phyloP scores from a whole-genome alignment of 1,140 invertebrate species.

The Battus philenor region DNA sequence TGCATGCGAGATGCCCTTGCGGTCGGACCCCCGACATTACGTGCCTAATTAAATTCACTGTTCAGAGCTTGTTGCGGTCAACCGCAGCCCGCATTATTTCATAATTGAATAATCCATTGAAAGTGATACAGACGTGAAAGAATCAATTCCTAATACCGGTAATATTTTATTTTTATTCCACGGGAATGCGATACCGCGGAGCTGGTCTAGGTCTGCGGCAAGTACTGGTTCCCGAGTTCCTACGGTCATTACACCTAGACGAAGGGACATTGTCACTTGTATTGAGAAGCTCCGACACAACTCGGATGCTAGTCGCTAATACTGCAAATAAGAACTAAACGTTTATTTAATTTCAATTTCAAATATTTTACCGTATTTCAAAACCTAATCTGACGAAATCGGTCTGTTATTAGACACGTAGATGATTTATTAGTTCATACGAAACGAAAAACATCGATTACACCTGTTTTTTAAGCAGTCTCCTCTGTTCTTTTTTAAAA shows the following conservation, averaged over 20 bases:
- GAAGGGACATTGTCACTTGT: slow-evolving; percentile 15
- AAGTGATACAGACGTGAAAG: slow-evolving; percentile 18
- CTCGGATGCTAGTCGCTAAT: too few relatives aligned
- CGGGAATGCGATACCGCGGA: slow-evolving; percentile 6
- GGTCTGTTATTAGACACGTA: slow-evolving; percentile 2
- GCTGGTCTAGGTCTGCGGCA: slow-evolving; percentile 12
- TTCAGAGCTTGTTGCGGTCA: slow-evolving; percentile 31
- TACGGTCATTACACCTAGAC: slow-evolving; percentile 11
- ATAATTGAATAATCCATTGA: slow-evolving; percentile 30
- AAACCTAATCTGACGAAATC: neutral
- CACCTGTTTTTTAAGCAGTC: slow-evolving; percentile 13
- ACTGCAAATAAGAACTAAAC: too few relatives aligned
- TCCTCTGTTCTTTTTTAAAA: neutral
- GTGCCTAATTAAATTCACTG: slow-evolving; percentile 45
- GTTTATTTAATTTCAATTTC: too few relatives aligned
- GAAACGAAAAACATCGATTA: slow-evolving; percentile 3
- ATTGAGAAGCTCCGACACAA: neutral
- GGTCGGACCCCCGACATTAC: slow-evolving; percentile 30
- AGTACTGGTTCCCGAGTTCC: slow-evolving; percentile 10
- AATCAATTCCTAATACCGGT: slow-evolving; percentile 13
- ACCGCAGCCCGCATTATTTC: slow-evolving; percentile 33
- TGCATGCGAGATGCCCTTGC: slow-evolving; percentile 22
- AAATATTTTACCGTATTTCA: too few relatives aligned
- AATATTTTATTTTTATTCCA: slow-evolving; percentile 11
- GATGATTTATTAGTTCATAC: slow-evolving; percentile 4